Percentiles rank a stretch among this genome's conserved stretches.
Conservation (phyloP, 2,797 vertebrate species). For the Sarcoramphus papa region DNA sequence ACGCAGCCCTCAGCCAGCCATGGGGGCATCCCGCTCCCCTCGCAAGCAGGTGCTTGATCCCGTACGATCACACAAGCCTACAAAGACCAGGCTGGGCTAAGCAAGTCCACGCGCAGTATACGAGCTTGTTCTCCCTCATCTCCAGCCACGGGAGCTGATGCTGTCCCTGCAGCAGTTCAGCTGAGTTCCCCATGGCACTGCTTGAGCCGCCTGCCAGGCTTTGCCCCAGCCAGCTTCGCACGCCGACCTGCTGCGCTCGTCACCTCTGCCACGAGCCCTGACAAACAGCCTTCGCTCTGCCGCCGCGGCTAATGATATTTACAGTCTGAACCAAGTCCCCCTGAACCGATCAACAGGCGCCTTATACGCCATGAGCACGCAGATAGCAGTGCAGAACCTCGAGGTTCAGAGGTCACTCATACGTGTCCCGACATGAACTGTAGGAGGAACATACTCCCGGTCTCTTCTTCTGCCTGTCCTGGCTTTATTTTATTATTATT, state of each 20-base stretch:
- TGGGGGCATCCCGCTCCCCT: background rate
- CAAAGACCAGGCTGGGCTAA: background rate
- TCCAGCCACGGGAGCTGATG: background rate
- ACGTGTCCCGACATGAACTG: background rate
- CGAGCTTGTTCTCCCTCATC: background rate
- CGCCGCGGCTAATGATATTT: background rate
- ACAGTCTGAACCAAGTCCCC: background rate
- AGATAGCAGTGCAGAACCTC: background rate
- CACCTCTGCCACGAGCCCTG: background rate
- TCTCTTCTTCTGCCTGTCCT: background rate
- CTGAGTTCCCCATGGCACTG: background rate
- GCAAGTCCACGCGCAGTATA: rapidly evolving
- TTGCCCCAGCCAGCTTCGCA: background rate
- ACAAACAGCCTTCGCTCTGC: background rate
- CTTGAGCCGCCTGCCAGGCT: background rate
- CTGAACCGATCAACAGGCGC: background rate
- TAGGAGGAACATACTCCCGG: background rate
- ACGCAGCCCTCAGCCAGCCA: background rate
- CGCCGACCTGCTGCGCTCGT: background rate
- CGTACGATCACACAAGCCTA: rapidly evolving
- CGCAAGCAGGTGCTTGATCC: background rate
- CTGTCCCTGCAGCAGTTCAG: background rate
- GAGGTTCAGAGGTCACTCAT: background rate
- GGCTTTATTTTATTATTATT: background rate
- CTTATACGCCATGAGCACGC: background rate